phyloP scores from a whole-genome alignment of 2,888 invertebrate species.

The Exephanes ischioxanthus region DNA sequence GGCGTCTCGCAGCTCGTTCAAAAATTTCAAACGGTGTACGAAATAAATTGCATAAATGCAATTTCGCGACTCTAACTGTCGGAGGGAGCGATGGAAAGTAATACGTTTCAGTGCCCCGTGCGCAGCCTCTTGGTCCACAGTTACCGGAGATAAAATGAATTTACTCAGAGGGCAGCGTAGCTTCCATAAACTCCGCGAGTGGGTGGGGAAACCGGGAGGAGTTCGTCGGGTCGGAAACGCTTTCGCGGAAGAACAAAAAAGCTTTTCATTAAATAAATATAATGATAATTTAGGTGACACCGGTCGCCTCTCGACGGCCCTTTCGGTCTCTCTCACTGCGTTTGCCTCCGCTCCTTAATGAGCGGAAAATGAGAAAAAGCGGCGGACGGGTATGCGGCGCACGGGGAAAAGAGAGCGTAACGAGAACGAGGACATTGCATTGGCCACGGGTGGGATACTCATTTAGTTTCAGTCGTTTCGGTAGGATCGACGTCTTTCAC shows the following conservation, averaged over 20 bases:
- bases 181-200: constrained; percentile 43
- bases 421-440: constrained; percentile 11
- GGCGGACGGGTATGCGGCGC: constrained; percentile 8
- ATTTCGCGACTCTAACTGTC: constrained; percentile 3
- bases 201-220: not conserved
- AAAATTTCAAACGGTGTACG: not conserved
- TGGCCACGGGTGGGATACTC: constrained; percentile 5
- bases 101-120: not conserved
- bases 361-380: constrained; percentile 69
- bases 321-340: constrained; percentile 28
- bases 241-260: constrained; percentile 38
- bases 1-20: not conserved
- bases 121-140: constrained; percentile 24
- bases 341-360: constrained; percentile 63
- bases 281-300: constrained; percentile 67
- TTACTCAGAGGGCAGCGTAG: constrained; percentile 50
- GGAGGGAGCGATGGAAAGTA: not conserved
- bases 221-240: constrained; percentile 35
- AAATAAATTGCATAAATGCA: not conserved
- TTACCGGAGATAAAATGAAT: constrained; percentile 49
- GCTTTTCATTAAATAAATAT: constrained; percentile 65
- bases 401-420: constrained; percentile 30
- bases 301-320: constrained; percentile 47
- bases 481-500: no score
- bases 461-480: not conserved